A percentile compares a stretch with the other conserved stretches of the same genome.
These are phyloP conservation scores for Leptoteleia sp. DNA, from an alignment of 1,140 invertebrate species.

Conservation along the genomic window DNA sequence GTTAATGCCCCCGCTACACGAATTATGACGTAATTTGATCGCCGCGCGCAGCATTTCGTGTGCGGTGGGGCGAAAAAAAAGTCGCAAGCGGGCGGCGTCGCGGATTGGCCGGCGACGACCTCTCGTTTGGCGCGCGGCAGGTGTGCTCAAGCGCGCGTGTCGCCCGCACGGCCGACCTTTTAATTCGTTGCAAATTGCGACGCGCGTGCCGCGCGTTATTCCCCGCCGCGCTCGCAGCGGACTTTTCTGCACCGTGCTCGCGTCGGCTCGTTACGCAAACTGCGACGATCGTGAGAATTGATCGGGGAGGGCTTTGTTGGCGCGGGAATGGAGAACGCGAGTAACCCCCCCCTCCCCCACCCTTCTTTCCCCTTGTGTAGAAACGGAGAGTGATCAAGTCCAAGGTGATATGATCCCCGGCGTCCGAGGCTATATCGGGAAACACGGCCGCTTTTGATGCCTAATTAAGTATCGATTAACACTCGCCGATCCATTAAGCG, in stretches of 20 bases:
- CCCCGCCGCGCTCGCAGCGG: not conserved
- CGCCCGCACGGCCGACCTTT: constrained; percentile 50
- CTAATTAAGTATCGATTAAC: constrained; percentile 67
- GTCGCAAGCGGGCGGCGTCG: not conserved
- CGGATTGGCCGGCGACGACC: constrained; percentile 3
- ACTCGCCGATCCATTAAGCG: constrained; percentile 58
- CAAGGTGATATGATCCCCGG: constrained; percentile 47
- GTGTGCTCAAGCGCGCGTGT: constrained; percentile 57
- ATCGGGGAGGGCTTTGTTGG: constrained; percentile 40
- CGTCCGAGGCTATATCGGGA: constrained; percentile 48
- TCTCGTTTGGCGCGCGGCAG: constrained; percentile 51
- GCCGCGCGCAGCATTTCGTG: not conserved
- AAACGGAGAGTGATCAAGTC: constrained; percentile 63
- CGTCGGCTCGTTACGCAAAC: constrained; percentile 21
- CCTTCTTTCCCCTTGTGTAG: no score
- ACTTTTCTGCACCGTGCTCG: not conserved
- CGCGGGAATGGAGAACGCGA: constrained; percentile 25
- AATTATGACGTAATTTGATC: constrained; percentile 40
- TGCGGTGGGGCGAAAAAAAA: not conserved
- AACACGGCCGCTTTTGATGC: constrained; percentile 55
- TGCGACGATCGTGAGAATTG: constrained; percentile 34
- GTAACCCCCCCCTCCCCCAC: no score
- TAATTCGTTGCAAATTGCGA: constrained; percentile 78
- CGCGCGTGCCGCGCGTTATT: constrained; percentile 21
- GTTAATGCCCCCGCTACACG: constrained; percentile 2